Evolutionary conservation across 2,113 vertebrate genomes (phyloP).

Genomic region (Perca fluviatilis): DNA sequence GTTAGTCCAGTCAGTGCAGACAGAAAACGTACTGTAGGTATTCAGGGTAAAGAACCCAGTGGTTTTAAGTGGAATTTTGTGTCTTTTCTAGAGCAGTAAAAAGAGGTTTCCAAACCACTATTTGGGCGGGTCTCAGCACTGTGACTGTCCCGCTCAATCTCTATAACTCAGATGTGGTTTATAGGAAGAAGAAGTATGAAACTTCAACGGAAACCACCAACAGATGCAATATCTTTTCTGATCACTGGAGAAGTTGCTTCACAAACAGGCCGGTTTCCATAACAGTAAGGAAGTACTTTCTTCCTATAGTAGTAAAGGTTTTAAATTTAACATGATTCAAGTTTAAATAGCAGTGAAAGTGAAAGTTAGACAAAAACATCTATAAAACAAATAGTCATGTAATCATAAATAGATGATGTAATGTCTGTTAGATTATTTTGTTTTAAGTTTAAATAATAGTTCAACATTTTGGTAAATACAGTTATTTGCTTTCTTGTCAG

Average conservation of each 20-base stretch:
- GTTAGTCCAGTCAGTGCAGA: neutral
- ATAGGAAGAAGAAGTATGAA: neutral
- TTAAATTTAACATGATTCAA: neutral
- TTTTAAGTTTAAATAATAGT: neutral
- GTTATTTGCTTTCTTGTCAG: neutral
- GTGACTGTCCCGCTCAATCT: neutral
- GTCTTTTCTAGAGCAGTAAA: constrained; percentile 12
- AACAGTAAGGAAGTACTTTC: constrained; percentile 20
- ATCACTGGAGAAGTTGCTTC: neutral
- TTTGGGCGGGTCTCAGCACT: neutral
- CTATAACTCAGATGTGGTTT: constrained; percentile 20
- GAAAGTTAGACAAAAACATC: neutral
- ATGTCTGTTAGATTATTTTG: neutral
- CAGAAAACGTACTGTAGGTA: neutral
- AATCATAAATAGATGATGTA: neutral
- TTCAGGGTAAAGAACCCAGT: neutral
- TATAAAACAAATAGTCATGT: neutral
- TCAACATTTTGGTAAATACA: neutral
- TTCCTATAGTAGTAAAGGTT: neutral
- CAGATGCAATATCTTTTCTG: constrained; percentile 14
- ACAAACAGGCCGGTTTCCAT: constrained; percentile 10
- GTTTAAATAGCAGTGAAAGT: constrained; percentile 4
- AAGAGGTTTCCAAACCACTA: constrained; percentile 1
- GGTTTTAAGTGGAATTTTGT: neutral
- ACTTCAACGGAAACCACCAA: constrained; percentile 47